A percentile compares a stretch with the other conserved stretches of the same genome.
Evolutionary conservation across 2,113 vertebrate genomes (phyloP).

Genomic region (Cariama cristata): DNA sequence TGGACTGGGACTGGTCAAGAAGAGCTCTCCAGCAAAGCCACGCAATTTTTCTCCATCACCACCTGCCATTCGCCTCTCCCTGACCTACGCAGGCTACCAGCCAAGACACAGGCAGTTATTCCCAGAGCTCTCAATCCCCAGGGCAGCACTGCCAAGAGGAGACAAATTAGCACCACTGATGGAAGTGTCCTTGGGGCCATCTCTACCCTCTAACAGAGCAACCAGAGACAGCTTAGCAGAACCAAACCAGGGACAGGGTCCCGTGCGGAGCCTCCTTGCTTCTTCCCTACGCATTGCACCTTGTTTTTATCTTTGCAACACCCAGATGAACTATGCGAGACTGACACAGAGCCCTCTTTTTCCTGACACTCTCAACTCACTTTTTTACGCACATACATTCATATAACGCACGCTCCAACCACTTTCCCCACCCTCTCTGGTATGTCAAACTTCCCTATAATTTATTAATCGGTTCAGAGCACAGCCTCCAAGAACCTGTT

Average conservation of each 20-base stretch:
- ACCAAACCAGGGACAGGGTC: not conserved
- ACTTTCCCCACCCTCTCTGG: not conserved
- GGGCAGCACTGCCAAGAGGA: not conserved
- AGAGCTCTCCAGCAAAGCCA: not conserved
- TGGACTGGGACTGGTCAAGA: too few species aligned
- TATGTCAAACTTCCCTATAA: not conserved
- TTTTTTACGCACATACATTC: fast-evolving
- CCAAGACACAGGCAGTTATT: not conserved
- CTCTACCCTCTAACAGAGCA: not conserved
- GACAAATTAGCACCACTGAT: not conserved
- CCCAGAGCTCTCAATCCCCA: not conserved
- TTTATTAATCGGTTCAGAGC: not conserved
- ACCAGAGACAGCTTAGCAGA: not conserved
- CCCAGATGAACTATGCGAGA: not conserved
- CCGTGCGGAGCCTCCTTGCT: fast-evolving
- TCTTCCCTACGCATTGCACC: not conserved
- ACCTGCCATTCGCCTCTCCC: not conserved
- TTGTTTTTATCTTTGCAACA: not conserved
- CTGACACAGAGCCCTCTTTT: not conserved
- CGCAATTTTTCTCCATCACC: not conserved
- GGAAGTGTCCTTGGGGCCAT: not conserved
- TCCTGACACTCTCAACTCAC: not conserved
- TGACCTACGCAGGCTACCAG: not conserved
- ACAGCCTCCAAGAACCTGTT: not conserved
- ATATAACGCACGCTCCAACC: not conserved